A percentile compares a stretch with the other conserved stretches of the same genome.
phyloP scores from a whole-genome alignment of 2,888 invertebrate species.

The Vandiemenella viatica region DNA sequence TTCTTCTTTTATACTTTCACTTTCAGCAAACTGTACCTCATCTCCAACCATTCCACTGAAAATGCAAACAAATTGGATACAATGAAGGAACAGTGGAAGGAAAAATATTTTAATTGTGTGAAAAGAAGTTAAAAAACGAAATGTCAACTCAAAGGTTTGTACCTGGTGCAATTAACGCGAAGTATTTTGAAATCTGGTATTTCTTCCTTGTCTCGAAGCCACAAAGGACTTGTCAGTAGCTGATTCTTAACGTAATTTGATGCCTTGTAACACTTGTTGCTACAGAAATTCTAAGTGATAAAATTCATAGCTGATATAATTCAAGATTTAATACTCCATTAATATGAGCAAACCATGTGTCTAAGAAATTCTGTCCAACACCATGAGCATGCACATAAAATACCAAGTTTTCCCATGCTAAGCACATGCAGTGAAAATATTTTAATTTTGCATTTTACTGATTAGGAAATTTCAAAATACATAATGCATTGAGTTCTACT shows the following conservation, averaged over 20 bases:
- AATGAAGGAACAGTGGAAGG: too few species aligned
- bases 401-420: too few species aligned
- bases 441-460: too few species aligned
- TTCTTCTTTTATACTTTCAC: neutral
- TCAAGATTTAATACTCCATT: neutral
- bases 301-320: constrained; percentile 23
- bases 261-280: constrained; percentile 65
- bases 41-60: constrained; percentile 13
- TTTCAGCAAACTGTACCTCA: constrained; percentile 4
- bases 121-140: neutral
- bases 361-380: neutral
- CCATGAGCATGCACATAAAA: too few species aligned
- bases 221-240: constrained; percentile 65
- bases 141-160: neutral
- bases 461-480: too few species aligned
- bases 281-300: constrained; percentile 76
- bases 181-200: constrained; percentile 46
- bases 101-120: neutral
- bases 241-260: constrained; percentile 65
- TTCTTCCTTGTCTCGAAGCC: constrained; percentile 59
- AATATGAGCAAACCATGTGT: neutral
- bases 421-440: too few species aligned
- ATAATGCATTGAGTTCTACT: too few species aligned
- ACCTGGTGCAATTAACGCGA: too few species aligned
- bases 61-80: constrained; percentile 7